These are phyloP conservation scores for Pterocles orientalis DNA, from an alignment of 2,113 vertebrate genomes.

Conservation along the genomic window DNA sequence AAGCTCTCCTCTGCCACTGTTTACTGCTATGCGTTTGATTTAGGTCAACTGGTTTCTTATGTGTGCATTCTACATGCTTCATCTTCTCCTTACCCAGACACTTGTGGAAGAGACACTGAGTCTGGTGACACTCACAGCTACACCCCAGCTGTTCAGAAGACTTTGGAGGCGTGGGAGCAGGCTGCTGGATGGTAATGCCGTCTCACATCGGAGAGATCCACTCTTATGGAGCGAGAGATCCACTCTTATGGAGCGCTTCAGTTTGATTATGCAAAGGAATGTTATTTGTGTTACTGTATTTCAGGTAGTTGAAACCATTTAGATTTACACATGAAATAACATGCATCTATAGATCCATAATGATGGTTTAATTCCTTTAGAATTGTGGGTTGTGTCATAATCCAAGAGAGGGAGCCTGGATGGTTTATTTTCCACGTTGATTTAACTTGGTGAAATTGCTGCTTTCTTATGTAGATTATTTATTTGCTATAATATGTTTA, in stretches of 20 bases:
- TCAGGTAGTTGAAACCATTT: background rate
- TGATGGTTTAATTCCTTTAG: background rate
- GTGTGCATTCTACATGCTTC: fast-evolving
- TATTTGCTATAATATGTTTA: background rate
- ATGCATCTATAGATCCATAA: background rate
- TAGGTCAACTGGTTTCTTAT: fast-evolving
- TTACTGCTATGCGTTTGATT: fast-evolving
- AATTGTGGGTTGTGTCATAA: fast-evolving
- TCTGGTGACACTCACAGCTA: background rate
- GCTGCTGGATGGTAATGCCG: fast-evolving
- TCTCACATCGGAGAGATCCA: fast-evolving
- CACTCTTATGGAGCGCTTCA: fast-evolving
- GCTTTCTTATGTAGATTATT: background rate
- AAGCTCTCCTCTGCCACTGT: fast-evolving
- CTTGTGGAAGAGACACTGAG: background rate
- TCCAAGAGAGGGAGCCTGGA: fast-evolving
- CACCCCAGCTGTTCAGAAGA: background rate
- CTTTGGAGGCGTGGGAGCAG: background rate
- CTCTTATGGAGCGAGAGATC: fast-evolving
- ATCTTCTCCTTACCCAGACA: background rate
- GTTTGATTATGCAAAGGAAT: fast-evolving
- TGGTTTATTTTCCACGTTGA: background rate
- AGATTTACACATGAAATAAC: background rate
- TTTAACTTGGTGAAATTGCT: background rate
- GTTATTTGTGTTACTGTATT: background rate